These are phyloP conservation scores for Drosophila subobscura DNA, from an alignment of 1,140 invertebrate genomes.

Conservation along the genomic window DNA sequence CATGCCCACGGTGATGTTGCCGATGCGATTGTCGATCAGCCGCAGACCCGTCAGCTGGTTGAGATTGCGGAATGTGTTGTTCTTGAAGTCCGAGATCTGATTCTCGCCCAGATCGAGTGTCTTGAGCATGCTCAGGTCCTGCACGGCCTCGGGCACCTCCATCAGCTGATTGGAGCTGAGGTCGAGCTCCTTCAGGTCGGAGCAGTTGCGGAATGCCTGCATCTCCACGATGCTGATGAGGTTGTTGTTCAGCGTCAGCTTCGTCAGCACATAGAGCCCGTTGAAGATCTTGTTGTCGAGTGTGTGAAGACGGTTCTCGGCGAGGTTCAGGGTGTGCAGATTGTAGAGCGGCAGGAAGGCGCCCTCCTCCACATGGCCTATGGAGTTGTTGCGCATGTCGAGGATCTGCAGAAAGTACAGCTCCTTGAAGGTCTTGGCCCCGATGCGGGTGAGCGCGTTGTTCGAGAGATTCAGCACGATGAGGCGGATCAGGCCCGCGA, in stretches of 20 bases:
- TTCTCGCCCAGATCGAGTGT: slow-evolving; percentile 93
- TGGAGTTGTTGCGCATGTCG: slow-evolving; percentile 90
- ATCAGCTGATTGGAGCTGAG: slow-evolving; percentile 91
- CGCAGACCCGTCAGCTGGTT: slow-evolving; percentile 90
- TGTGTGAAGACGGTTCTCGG: slow-evolving; percentile 89
- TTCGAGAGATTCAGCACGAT: slow-evolving; percentile 88
- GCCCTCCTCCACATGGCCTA: slow-evolving; percentile 90
- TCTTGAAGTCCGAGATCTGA: slow-evolving; percentile 89
- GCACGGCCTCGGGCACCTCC: slow-evolving; percentile 89
- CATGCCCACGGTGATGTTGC: slow-evolving; percentile 89
- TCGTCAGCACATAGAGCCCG: slow-evolving; percentile 91
- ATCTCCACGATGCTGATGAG: slow-evolving; percentile 88
- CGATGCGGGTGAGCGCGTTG: slow-evolving; percentile 87
- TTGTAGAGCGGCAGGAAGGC: slow-evolving; percentile 92
- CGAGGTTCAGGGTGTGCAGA: slow-evolving; percentile 91
- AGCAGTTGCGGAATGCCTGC: slow-evolving; percentile 92
- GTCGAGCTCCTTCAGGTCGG: slow-evolving; percentile 91
- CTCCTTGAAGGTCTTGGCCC: slow-evolving; percentile 90
- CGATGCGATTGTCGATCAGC: slow-evolving; percentile 92
- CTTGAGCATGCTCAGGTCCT: slow-evolving; percentile 89
- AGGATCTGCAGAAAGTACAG: slow-evolving; percentile 92
- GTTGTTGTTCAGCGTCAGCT: slow-evolving; percentile 92
- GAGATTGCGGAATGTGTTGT: slow-evolving; percentile 89
- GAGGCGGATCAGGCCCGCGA: slow-evolving; percentile 88
- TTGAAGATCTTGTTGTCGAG: slow-evolving; percentile 91